These are phyloP conservation scores for Melanchra persicariae DNA, from an alignment of 2,888 invertebrate species.

Conservation along the genomic window DNA sequence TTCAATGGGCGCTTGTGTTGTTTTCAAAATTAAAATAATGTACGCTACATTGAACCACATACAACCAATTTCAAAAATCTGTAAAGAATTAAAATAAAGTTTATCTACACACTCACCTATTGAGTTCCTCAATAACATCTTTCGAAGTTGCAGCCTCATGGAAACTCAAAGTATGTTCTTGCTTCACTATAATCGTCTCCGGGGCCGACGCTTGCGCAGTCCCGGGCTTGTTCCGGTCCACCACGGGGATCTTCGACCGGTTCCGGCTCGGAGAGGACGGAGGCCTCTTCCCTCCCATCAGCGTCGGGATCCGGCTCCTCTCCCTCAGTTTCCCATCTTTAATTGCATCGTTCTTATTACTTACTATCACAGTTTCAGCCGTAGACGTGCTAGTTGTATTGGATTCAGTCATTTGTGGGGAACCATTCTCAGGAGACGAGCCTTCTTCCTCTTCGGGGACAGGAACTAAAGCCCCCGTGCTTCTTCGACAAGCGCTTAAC, in stretches of 20 bases:
- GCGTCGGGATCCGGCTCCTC: conserved; percentile 90
- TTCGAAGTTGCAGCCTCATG: conserved; percentile 94
- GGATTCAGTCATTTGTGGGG: conserved; percentile 92
- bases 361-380: conserved; percentile 93
- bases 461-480: conserved; percentile 88
- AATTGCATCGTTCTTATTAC: conserved; percentile 88
- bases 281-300: conserved; percentile 87
- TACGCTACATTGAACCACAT: background rate
- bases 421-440: conserved; percentile 87
- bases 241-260: conserved; percentile 86
- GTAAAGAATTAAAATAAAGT: background rate
- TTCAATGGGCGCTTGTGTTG: background rate
- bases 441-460: conserved; percentile 92
- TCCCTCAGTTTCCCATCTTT: conserved; percentile 86
- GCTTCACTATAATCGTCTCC: conserved; percentile 87
- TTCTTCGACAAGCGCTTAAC: conserved; percentile 85
- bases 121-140: conserved; percentile 94
- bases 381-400: conserved; percentile 93
- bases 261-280: conserved; percentile 85
- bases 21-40: background rate
- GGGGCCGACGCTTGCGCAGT: conserved; percentile 71
- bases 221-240: conserved; percentile 74
- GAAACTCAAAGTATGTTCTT: conserved; percentile 92
- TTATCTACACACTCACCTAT: conserved; percentile 82
- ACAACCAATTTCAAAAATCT: background rate